Conservation (phyloP, 1,140 invertebrate genomes). For the Plutomurus gul region DNA sequence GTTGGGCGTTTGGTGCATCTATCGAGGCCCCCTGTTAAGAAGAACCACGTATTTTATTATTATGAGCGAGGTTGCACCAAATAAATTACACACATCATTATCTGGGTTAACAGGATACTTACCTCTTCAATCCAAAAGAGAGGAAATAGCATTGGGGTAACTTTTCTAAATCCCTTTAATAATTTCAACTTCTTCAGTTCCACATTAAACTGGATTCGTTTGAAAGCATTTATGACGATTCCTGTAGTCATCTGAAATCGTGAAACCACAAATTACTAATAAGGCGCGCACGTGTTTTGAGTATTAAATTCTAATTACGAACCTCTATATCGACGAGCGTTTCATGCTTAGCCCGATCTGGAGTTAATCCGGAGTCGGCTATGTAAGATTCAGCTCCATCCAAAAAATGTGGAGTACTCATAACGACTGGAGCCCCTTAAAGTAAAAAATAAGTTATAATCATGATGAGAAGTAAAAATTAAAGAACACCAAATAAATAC, state of each 20-base stretch:
- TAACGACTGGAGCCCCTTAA: constrained; percentile 42
- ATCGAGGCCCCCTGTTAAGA: not conserved
- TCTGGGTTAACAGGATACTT: not conserved
- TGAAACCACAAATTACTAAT: not conserved
- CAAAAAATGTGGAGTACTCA: constrained; percentile 48
- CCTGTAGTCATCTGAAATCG: constrained; percentile 28
- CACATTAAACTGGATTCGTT: constrained; percentile 46
- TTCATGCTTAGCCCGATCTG: constrained; percentile 18
- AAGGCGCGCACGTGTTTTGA: not conserved
- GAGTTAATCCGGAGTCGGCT: constrained; percentile 18
- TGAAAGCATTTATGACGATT: constrained; percentile 29
- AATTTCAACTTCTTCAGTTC: constrained; percentile 31
- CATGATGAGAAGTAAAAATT: not conserved
- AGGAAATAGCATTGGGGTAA: constrained; percentile 37
- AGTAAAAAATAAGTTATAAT: not conserved
- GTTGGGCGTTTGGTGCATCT: constrained; percentile 10
- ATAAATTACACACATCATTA: not conserved
- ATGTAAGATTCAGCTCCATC: constrained; percentile 14
- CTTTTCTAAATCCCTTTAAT: constrained; percentile 26
- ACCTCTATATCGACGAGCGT: constrained; percentile 44
- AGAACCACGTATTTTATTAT: not conserved
- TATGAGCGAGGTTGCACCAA: not conserved
- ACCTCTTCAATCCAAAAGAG: constrained; percentile 41
- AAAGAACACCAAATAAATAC: too few relatives aligned
- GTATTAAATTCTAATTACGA: not conserved